Percentiles rank a stretch among this genome's conserved stretches.
phyloP scores from a whole-genome alignment of 2,797 vertebrate genomes.

The Tokudaia muenninki region DNA sequence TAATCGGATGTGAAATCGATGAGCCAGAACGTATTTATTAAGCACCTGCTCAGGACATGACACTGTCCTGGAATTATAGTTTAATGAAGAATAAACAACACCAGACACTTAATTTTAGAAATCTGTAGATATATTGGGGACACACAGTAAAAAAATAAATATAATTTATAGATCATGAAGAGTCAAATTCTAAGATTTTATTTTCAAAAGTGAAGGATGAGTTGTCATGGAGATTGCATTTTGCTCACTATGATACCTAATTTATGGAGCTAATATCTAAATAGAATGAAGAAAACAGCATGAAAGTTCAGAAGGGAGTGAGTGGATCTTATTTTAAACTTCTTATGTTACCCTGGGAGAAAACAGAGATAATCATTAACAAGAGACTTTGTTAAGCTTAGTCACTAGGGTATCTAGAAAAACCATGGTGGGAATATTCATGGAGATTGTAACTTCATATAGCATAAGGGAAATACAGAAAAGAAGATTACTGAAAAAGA shows the following conservation, averaged over 20 bases:
- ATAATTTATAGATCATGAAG: conserved; percentile 1
- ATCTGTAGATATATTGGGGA: conserved; percentile 24
- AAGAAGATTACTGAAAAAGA: background rate
- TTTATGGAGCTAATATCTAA: conserved; percentile 50
- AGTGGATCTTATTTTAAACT: conserved; percentile 12
- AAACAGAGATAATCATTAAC: background rate
- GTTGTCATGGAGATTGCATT: background rate
- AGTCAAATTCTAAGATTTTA: conserved; percentile 37
- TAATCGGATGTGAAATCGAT: conserved; percentile 59
- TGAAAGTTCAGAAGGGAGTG: background rate
- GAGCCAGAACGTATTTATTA: conserved; percentile 64
- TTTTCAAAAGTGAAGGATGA: conserved; percentile 47
- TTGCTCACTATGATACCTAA: background rate
- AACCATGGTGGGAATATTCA: background rate
- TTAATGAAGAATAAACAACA: conserved; percentile 9
- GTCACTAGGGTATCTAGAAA: conserved; percentile 22
- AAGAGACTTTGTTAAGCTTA: conserved; percentile 1
- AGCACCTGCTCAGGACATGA: conserved; percentile 34
- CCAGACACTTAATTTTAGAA: background rate
- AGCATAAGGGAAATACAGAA: background rate
- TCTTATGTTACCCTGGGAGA: background rate
- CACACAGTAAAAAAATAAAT: background rate
- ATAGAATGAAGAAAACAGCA: background rate
- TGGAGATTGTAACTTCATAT: background rate
- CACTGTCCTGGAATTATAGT: background rate